Evolutionary conservation across 2,888 invertebrate species (phyloP), one percentile per base, ranked within the genome.

Genomic region (Diplazon laetatorius): DNA sequence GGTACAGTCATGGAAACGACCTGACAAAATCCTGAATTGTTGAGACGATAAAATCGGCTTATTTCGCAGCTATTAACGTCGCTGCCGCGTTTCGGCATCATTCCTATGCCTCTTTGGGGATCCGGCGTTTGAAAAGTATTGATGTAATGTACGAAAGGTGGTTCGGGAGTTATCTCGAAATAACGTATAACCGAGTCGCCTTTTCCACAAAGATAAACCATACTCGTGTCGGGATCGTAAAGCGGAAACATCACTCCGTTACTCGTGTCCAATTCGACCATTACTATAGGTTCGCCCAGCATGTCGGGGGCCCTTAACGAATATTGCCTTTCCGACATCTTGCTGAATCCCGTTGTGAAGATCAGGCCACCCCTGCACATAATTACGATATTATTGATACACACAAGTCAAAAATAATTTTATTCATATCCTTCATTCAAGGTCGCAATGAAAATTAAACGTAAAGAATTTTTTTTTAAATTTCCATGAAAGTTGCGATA

Each of bases 1-100:
- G 99, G 99, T 74, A 99, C 99, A 71, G 98, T 98, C 98, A 99
- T 98, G n/a, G 98, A 97, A 76, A 98, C 94, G 82, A 96, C 96
- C 93, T 99, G 99, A 91, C 98, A 98, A 65, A 98, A 93, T 69
- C 97, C 97, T 35, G 96, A 97, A 91, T 97, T 97, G 92, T 98
- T 98, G 76, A 99, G 94, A 85, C 99, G 95, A 93, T 97, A 99
- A 92, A 99, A 98, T 91, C 98, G 95, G 85, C 96, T 93, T 85
- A 99, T 97, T 93, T 99, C 99, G 92, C 98, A 99, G 81, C 95
- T 95, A 81, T 95, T 95, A 68, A 98, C 97, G 92, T 98, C 98
- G 91, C 97, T 96, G 80, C 99, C 99, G 85, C 99, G 94, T 93
- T 99, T 99, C 83, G 99, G 98, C 98, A 99, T 99, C 94, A 97